A percentile compares a stretch with the other conserved stretches of the same genome.
Conservation (phyloP, 2,888 invertebrate genomes). For the Eilema caniola region DNA sequence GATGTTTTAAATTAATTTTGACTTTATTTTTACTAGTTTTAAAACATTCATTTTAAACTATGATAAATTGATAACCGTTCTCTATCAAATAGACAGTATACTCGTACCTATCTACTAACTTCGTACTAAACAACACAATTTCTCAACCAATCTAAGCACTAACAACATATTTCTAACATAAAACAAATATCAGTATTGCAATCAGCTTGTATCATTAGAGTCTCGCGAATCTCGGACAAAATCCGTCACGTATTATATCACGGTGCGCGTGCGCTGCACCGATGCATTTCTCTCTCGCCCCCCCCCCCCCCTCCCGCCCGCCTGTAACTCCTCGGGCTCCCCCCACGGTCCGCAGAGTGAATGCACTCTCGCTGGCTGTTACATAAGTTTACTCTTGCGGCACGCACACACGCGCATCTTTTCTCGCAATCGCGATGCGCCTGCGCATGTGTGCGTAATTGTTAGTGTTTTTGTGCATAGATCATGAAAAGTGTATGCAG, state of each 20-base stretch:
- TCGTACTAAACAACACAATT: background rate
- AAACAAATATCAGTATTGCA: slow-evolving; percentile 49
- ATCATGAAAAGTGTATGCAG: slow-evolving; percentile 60
- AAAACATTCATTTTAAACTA: no score
- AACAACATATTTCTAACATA: slow-evolving; percentile 8
- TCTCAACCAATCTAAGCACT: background rate
- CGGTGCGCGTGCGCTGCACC: slow-evolving; percentile 67
- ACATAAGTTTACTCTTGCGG: slow-evolving; percentile 70
- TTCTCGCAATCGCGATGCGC: slow-evolving; percentile 14
- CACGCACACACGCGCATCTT: slow-evolving; percentile 52
- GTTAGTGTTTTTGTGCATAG: slow-evolving; percentile 50
- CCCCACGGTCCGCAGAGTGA: slow-evolving; percentile 65
- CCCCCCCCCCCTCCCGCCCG: slow-evolving; percentile 35
- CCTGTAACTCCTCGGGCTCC: slow-evolving; percentile 30
- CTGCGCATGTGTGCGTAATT: slow-evolving; percentile 55
- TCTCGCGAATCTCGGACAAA: slow-evolving; percentile 51
- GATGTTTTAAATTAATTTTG: no score
- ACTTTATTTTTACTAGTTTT: no score
- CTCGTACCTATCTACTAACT: background rate
- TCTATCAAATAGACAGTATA: background rate
- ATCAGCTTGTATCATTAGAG: slow-evolving; percentile 50
- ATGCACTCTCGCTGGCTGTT: slow-evolving; percentile 82
- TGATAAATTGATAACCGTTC: no score
- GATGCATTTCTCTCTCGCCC: slow-evolving; percentile 70
- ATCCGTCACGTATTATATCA: slow-evolving; percentile 58